These are phyloP conservation scores for Talpa occidentalis DNA, from an alignment of 2,113 vertebrate genomes.

Conservation along the genomic window DNA sequence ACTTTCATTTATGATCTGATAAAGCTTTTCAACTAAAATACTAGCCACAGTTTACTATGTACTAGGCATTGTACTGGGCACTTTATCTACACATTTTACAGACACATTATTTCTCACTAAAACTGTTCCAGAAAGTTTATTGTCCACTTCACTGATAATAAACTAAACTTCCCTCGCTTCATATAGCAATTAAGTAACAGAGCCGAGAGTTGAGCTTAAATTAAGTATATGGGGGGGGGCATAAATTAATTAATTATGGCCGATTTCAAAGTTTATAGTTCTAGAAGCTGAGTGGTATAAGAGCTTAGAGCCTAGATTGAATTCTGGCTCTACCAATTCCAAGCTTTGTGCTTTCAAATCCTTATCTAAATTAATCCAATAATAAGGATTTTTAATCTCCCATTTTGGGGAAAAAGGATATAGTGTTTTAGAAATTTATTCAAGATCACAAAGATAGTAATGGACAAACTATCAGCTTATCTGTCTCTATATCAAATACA, in stretches of 20 bases:
- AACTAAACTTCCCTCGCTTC: neutral
- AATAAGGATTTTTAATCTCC: neutral
- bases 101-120: neutral
- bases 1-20: neutral
- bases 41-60: neutral
- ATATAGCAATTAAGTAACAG: neutral
- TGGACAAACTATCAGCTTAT: neutral
- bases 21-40: constrained; percentile 3
- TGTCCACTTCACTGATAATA: neutral
- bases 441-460: constrained; percentile 37
- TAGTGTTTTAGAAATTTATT: neutral
- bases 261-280: constrained; percentile 21
- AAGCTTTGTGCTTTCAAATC: constrained; percentile 16
- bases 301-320: neutral
- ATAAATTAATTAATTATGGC: neutral
- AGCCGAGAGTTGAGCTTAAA: neutral
- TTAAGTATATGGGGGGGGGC: neutral
- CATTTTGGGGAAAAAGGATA: neutral
- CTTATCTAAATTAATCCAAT: neutral
- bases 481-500: neutral
- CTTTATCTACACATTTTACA: neutral
- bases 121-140: neutral
- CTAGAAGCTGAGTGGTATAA: neutral
- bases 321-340: neutral
- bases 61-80: neutral